Evolutionary conservation across 2,797 vertebrate genomes (phyloP).

Genomic region (Pseudochromis fuscus): DNA sequence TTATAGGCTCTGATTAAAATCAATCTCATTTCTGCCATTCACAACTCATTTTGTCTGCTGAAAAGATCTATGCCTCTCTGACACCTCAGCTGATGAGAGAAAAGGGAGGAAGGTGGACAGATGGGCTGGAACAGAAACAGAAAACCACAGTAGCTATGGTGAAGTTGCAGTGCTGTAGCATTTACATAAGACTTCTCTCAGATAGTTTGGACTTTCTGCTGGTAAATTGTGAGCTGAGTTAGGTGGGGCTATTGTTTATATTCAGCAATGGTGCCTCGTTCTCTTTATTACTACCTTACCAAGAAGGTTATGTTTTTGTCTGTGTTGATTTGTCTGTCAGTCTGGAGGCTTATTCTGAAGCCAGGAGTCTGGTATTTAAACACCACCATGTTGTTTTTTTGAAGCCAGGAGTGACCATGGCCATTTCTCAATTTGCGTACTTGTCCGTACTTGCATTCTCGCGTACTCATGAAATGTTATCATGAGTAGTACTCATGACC

Average conservation of each 20-base stretch:
- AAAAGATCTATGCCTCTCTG: constrained; percentile 56
- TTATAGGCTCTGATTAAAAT: constrained; percentile 82
- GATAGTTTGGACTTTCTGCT: not conserved
- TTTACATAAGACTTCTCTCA: constrained; percentile 4
- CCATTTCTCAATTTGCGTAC: no score
- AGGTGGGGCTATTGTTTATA: not conserved
- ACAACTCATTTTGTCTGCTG: constrained; percentile 68
- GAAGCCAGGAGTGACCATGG: no score
- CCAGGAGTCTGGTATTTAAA: no score
- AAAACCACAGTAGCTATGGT: constrained; percentile 8
- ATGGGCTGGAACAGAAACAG: constrained; percentile 31
- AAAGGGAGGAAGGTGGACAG: constrained; percentile 47
- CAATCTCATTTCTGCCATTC: constrained; percentile 80
- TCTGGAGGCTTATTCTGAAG: no score
- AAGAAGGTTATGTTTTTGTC: no score
- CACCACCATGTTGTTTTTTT: no score
- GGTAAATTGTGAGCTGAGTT: not conserved
- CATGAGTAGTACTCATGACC: no score
- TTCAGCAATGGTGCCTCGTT: not conserved
- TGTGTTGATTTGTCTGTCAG: no score
- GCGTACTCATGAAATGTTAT: no score
- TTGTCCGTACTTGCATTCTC: no score
- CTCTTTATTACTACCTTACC: no score
- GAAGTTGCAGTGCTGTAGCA: not conserved
- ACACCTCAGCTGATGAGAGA: constrained; percentile 40